Evolutionary conservation across 2,797 vertebrate genomes (phyloP).

Genomic region (Pangasius larnaudii): DNA sequence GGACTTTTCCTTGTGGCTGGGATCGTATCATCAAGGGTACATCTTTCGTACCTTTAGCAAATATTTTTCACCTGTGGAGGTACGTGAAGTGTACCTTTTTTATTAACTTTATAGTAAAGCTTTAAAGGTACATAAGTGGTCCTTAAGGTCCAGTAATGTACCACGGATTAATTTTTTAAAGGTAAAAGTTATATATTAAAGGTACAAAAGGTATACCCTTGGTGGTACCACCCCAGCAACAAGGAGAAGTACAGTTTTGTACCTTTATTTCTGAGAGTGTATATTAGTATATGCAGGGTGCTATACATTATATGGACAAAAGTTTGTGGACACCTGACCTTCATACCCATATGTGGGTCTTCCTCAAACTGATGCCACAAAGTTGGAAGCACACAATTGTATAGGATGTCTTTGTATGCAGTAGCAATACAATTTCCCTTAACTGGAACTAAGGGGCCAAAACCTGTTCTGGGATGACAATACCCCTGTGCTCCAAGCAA

Average conservation of each 20-base stretch:
- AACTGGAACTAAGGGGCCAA: background rate
- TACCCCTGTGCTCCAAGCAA: background rate
- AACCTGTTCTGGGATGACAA: background rate
- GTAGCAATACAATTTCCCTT: background rate
- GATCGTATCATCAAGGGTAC: background rate
- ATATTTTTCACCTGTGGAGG: background rate
- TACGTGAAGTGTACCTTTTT: background rate
- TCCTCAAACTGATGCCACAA: background rate
- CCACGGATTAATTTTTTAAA: background rate
- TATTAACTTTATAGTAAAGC: background rate
- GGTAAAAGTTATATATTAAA: background rate
- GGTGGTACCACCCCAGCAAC: background rate
- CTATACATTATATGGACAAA: background rate
- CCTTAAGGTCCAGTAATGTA: background rate
- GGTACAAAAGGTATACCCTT: too few relatives aligned
- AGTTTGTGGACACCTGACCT: background rate
- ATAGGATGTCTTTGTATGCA: background rate
- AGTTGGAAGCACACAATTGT: background rate
- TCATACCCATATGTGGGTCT: background rate
- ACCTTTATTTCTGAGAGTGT: background rate
- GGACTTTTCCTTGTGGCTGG: background rate
- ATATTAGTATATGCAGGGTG: background rate
- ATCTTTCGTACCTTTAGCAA: background rate
- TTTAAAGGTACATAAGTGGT: background rate
- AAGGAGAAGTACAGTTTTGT: background rate